A percentile compares a stretch with the other conserved stretches of the same genome.
Conservation (phyloP, 2,113 vertebrate species). For the Rhagologus leucostigma region DNA sequence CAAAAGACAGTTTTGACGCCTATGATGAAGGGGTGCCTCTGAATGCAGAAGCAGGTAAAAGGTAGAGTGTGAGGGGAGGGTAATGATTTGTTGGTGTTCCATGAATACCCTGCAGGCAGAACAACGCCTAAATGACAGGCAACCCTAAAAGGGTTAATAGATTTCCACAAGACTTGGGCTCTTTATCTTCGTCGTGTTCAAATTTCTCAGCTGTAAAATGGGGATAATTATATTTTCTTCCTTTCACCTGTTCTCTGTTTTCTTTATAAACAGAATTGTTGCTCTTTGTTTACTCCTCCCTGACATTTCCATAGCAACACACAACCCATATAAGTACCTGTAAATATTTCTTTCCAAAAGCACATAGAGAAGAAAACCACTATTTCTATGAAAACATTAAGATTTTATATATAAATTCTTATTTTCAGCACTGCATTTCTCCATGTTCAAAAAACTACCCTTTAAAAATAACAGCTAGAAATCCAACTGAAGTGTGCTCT, state of each 20-base stretch:
- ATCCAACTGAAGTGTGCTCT: neutral
- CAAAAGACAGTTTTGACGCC: neutral
- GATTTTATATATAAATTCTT: neutral
- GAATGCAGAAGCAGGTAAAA: neutral
- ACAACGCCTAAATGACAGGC: neutral
- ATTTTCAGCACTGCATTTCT: neutral
- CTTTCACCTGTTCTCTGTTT: neutral
- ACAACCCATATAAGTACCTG: neutral
- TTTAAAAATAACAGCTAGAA: neutral
- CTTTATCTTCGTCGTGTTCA: neutral
- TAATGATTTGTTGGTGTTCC: neutral
- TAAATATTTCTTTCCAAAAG: neutral
- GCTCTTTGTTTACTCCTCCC: neutral
- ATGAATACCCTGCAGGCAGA: neutral
- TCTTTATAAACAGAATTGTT: neutral
- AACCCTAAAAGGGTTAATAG: neutral
- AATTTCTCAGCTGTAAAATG: neutral
- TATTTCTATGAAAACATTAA: neutral
- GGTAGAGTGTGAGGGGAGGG: neutral
- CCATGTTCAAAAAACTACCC: neutral
- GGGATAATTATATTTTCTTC: conserved; percentile 7
- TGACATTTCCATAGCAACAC: conserved; percentile 44
- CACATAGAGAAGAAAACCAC: neutral
- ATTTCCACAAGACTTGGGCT: neutral
- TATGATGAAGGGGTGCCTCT: neutral